Percentiles rank a stretch among this genome's conserved stretches.
These are phyloP conservation scores for Campaea margaritaria DNA, from an alignment of 2,888 invertebrate genomes.

Conservation along the genomic window DNA sequence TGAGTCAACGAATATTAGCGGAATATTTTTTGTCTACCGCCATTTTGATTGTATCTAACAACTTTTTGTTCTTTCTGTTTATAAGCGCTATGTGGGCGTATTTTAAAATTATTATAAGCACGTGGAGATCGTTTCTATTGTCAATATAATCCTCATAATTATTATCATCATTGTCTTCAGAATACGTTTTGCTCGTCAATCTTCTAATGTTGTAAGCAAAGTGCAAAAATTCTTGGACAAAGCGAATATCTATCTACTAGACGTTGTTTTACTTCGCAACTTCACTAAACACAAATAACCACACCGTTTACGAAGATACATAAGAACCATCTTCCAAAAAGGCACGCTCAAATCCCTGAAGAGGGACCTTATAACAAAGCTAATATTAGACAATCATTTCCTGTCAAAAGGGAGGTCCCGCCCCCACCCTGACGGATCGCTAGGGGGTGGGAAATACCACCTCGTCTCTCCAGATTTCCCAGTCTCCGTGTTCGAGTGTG, in stretches of 20 bases:
- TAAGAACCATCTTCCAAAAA: constrained; percentile 57
- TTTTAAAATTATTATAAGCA: constrained; percentile 41
- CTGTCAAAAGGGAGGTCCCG: constrained; percentile 79
- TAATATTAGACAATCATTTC: constrained; percentile 85
- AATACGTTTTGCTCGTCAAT: no score
- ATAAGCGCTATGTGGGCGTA: constrained; percentile 40
- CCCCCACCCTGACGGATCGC: constrained; percentile 61
- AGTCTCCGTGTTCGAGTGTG: constrained; percentile 77
- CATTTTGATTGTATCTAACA: constrained; percentile 38
- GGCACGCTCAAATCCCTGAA: constrained; percentile 70
- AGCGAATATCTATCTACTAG: not conserved
- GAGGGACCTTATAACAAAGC: constrained; percentile 83
- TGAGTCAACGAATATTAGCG: constrained; percentile 50
- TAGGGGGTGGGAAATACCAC: constrained; percentile 68
- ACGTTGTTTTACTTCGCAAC: constrained; percentile 24
- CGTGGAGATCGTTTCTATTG: constrained; percentile 20
- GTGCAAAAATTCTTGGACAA: not conserved
- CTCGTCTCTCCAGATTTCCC: constrained; percentile 80
- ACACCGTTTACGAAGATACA: constrained; percentile 50
- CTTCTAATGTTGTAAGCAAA: not conserved
- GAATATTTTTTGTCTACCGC: constrained; percentile 41
- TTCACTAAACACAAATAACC: constrained; percentile 41
- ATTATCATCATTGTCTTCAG: constrained; percentile 34
- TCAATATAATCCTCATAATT: constrained; percentile 45
- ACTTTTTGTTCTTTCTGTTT: constrained; percentile 48